These are phyloP conservation scores for Scleropages formosus DNA, from an alignment of 2,797 vertebrate genomes.

Conservation along the genomic window DNA sequence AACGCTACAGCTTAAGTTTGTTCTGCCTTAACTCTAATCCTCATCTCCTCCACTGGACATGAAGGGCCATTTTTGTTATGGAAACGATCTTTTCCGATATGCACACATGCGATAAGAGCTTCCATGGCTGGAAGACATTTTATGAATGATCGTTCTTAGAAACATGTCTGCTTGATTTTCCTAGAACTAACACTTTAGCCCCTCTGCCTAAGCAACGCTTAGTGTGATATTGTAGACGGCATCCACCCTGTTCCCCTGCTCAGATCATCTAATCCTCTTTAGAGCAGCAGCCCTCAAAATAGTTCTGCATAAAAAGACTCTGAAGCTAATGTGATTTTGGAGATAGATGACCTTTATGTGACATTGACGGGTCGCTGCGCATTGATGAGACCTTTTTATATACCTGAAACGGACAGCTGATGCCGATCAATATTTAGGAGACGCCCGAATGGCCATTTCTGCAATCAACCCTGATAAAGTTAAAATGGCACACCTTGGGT, in stretches of 20 bases:
- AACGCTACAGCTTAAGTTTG: constrained; percentile 34
- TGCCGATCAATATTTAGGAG: constrained; percentile 1
- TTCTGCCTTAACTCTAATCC: not conserved
- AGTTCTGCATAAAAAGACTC: constrained; percentile 34
- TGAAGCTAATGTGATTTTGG: constrained; percentile 46
- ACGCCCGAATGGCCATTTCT: not conserved
- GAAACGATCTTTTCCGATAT: no score
- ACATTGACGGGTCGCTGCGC: constrained; percentile 40
- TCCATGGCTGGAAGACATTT: not conserved
- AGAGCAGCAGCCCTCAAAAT: constrained; percentile 46
- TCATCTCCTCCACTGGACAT: not conserved
- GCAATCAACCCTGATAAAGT: not conserved
- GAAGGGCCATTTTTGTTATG: no score
- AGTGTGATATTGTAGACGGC: constrained; percentile 45
- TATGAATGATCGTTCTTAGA: not conserved
- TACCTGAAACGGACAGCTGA: constrained; percentile 8
- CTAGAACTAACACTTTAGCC: constrained; percentile 37
- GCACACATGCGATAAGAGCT: no score
- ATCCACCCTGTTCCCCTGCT: constrained; percentile 50
- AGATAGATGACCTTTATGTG: constrained; percentile 39
- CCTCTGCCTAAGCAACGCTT: constrained; percentile 43
- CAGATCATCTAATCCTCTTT: constrained; percentile 51
- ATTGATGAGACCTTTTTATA: constrained; percentile 24
- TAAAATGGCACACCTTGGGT: not conserved
- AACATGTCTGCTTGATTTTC: constrained; percentile 10